Evolutionary conservation across 2,797 vertebrate genomes (phyloP).

Genomic region (Acestrorhynchus altus): DNA sequence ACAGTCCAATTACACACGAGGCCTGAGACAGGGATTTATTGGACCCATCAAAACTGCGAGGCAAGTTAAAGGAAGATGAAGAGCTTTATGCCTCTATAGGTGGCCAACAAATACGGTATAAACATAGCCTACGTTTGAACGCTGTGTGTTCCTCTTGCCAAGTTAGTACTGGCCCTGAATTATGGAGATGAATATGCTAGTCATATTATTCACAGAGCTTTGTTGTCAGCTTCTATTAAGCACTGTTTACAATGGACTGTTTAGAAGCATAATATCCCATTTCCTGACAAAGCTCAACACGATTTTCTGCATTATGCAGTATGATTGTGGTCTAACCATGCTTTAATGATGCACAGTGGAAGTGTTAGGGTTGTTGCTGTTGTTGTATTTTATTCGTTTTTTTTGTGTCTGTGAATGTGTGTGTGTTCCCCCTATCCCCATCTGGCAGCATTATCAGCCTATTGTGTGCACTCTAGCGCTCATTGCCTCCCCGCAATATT

Average conservation of each 20-base stretch:
- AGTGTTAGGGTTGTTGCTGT: background rate
- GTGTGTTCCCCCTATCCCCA: background rate
- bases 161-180: constrained; percentile 6
- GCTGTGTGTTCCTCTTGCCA: background rate
- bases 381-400: background rate
- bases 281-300: constrained; percentile 1
- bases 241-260: constrained; percentile 5
- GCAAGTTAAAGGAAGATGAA: constrained; percentile 39
- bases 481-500: background rate
- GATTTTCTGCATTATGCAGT: background rate
- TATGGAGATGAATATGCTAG: constrained; percentile 3
- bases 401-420: background rate
- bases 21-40: constrained; percentile 33
- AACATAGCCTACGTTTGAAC: constrained; percentile 7
- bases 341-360: background rate
- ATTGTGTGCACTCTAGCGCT: background rate
- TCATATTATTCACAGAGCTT: constrained; percentile 29
- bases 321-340: background rate
- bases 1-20: constrained; percentile 37
- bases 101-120: constrained; percentile 12
- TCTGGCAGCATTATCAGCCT: constrained; percentile 17
- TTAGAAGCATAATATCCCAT: constrained; percentile 20
- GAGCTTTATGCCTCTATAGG: background rate
- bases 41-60: constrained; percentile 33
- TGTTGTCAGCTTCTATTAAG: constrained; percentile 34